Evolutionary conservation across 2,888 invertebrate species (phyloP).

Genomic region (Drosophila greeni): DNA sequence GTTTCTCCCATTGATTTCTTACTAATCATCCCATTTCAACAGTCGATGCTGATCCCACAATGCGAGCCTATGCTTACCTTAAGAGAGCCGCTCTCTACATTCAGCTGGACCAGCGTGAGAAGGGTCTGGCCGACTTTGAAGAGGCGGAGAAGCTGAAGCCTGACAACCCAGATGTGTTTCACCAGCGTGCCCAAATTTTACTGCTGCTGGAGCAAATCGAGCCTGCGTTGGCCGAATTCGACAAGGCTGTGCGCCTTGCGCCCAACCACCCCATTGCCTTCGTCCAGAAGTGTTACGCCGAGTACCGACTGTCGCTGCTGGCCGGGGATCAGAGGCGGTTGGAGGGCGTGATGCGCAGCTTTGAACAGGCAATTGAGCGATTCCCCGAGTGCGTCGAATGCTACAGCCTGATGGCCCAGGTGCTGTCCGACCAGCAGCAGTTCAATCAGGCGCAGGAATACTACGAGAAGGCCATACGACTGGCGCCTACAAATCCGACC

Average conservation of each 20-base stretch:
- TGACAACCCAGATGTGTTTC: conserved; percentile 92
- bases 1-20: neutral
- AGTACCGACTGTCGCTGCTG: conserved; percentile 86
- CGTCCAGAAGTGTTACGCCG: conserved; percentile 94
- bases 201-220: conserved; percentile 89
- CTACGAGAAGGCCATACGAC: conserved; percentile 88
- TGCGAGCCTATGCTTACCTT: conserved; percentile 90
- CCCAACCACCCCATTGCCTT: conserved; percentile 91
- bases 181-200: conserved; percentile 94
- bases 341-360: conserved; percentile 84
- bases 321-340: conserved; percentile 83
- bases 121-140: conserved; percentile 89
- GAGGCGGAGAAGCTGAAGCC: conserved; percentile 87
- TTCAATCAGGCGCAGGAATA: conserved; percentile 90
- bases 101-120: conserved; percentile 86
- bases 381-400: conserved; percentile 93
- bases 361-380: conserved; percentile 86
- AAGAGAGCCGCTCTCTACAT: conserved; percentile 92
- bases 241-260: conserved; percentile 88
- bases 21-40: neutral
- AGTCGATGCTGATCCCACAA: conserved; percentile 81
- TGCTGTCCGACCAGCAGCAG: conserved; percentile 90
- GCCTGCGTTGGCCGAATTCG: conserved; percentile 90
- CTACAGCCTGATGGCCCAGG: conserved; percentile 93
- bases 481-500: conserved; percentile 91